A percentile compares a stretch with the other conserved stretches of the same genome.
Evolutionary conservation across 2,797 vertebrate species (phyloP).

Genomic region (Rhabdophis nuchalis): DNA sequence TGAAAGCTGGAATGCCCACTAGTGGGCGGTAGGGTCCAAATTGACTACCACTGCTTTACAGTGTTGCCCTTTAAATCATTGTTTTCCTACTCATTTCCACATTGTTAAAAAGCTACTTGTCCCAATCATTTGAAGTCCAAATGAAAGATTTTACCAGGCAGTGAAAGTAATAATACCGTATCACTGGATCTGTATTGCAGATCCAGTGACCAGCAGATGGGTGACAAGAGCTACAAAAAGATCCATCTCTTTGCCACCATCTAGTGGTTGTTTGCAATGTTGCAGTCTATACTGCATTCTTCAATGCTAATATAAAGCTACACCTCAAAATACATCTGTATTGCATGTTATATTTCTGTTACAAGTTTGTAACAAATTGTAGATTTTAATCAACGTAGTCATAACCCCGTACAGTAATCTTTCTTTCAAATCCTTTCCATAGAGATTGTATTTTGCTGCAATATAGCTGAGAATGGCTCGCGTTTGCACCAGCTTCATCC

Average conservation of each 20-base stretch:
- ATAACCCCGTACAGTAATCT: constrained; percentile 69
- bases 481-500: constrained; percentile 80
- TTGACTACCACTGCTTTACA: too few relatives aligned
- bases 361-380: not conserved
- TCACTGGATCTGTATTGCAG: not conserved
- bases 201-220: not conserved
- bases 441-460: constrained; percentile 79
- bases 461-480: constrained; percentile 82
- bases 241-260: not conserved
- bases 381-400: not conserved
- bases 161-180: not conserved
- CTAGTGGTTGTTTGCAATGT: not conserved
- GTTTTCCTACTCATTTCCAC: not conserved
- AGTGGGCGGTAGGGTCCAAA: too few relatives aligned
- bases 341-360: not conserved
- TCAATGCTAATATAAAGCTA: not conserved
- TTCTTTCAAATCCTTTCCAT: constrained; percentile 77
- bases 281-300: not conserved
- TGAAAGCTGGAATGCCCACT: too few relatives aligned
- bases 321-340: not conserved
- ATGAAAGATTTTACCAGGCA: not conserved
- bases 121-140: not conserved
- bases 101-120: not conserved
- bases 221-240: not conserved
- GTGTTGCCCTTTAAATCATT: not conserved